Evolutionary conservation across 1,140 invertebrate species (phyloP).

Genomic region (Tetragnatha versicolor): DNA sequence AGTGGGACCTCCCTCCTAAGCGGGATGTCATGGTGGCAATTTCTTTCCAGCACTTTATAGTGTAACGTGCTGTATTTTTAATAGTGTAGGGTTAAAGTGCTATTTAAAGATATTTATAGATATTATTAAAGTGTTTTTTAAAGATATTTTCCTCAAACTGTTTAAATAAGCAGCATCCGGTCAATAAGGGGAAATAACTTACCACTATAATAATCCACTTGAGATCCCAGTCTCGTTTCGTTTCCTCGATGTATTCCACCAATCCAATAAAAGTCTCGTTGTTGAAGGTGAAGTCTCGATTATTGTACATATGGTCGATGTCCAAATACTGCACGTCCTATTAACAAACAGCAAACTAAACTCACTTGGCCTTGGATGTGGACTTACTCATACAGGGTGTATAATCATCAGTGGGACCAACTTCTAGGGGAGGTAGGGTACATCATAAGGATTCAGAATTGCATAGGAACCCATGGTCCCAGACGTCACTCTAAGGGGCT

Average conservation of each 20-base stretch:
- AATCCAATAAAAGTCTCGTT: slow-evolving; percentile 61
- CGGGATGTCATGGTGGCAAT: too few relatives aligned
- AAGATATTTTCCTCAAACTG: background rate
- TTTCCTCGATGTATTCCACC: slow-evolving; percentile 62
- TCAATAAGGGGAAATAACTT: slow-evolving; percentile 18
- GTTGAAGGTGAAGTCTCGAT: slow-evolving; percentile 65
- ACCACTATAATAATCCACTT: slow-evolving; percentile 61
- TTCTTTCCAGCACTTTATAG: too few relatives aligned
- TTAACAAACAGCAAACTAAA: too few relatives aligned
- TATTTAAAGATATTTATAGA: background rate
- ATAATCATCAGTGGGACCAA: too few relatives aligned
- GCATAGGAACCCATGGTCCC: too few relatives aligned
- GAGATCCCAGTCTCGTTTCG: slow-evolving; percentile 61
- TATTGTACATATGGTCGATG: slow-evolving; percentile 65
- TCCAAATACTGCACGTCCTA: slow-evolving; percentile 65
- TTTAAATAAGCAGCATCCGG: background rate
- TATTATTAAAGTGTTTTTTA: background rate
- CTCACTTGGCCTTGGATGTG: background rate
- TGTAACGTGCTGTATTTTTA: background rate
- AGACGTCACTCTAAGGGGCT: too few relatives aligned
- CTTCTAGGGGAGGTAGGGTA: too few relatives aligned
- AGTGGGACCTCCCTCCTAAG: too few relatives aligned
- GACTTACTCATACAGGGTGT: too few relatives aligned
- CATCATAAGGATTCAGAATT: too few relatives aligned
- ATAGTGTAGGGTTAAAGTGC: background rate